Evolutionary conservation across 2,797 vertebrate species (phyloP).

Genomic region (Bradypodion pumilum): DNA sequence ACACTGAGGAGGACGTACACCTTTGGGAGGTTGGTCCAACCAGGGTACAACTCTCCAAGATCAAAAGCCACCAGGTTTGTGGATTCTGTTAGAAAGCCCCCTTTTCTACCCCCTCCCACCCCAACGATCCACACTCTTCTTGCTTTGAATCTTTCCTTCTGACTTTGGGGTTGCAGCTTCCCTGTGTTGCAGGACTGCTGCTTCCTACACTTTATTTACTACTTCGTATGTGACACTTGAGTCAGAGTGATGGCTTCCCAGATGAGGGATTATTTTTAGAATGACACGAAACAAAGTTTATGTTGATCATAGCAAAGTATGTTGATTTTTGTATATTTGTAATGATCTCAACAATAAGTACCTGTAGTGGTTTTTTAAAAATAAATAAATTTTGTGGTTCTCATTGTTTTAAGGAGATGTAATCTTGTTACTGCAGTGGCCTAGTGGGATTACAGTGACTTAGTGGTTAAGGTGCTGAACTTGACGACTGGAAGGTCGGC

Average conservation of each 20-base stretch:
- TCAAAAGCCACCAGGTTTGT: not conserved
- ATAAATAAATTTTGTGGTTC: not conserved
- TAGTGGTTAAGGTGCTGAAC: no score
- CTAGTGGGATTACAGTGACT: no score
- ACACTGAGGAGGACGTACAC: not conserved
- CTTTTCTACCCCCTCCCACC: not conserved
- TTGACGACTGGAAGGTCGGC: no score
- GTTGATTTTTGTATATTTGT: not conserved
- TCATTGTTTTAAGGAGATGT: not conserved
- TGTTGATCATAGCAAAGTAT: not conserved
- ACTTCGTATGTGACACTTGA: not conserved
- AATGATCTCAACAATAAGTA: not conserved
- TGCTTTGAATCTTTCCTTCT: no score
- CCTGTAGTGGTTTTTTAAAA: not conserved
- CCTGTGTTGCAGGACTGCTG: not conserved
- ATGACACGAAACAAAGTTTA: not conserved
- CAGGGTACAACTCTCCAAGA: not conserved
- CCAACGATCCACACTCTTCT: no score
- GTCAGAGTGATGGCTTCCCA: no score
- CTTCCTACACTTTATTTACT: not conserved
- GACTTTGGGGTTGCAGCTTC: not conserved
- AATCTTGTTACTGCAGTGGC: no score
- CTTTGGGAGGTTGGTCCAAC: not conserved
- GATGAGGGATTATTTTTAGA: no score
- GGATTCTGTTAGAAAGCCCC: not conserved